Evolutionary conservation across 2,888 invertebrate species (phyloP).

Genomic region (Bimastos eiseni): DNA sequence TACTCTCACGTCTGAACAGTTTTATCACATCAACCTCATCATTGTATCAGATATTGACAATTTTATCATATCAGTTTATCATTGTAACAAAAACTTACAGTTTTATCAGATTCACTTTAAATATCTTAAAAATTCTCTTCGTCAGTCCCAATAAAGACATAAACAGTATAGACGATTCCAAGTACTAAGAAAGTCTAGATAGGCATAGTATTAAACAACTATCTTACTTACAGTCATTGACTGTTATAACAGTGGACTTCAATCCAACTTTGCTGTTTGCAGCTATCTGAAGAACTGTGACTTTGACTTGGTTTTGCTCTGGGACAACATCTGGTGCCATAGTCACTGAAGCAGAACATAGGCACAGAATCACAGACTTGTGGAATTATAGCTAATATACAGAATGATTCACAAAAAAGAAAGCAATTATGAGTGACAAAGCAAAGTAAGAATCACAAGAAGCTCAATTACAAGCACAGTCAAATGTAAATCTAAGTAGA

Average conservation of each 20-base stretch:
- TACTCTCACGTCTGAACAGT: not conserved
- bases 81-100: not conserved
- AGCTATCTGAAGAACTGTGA: conserved; percentile 52
- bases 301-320: conserved; percentile 49
- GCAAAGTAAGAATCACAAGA: not conserved
- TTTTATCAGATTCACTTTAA: not conserved
- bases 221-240: conserved; percentile 52
- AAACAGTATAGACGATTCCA: not conserved
- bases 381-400: not conserved
- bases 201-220: not conserved
- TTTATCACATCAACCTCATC: not conserved
- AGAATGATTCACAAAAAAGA: not conserved
- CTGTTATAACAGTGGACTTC: conserved; percentile 45
- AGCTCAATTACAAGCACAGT: no score
- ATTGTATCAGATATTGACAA: not conserved
- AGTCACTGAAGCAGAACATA: conserved; percentile 48
- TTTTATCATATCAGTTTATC: not conserved
- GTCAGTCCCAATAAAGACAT: not conserved
- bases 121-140: not conserved
- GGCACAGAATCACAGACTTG: not conserved
- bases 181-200: not conserved
- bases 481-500: no score
- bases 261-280: conserved; percentile 58
- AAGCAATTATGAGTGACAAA: not conserved
- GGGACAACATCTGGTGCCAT: conserved; percentile 51